Percentiles rank a stretch among this genome's conserved stretches.
phyloP scores from a whole-genome alignment of 2,888 invertebrate genomes.

The Sepiola atlantica region DNA sequence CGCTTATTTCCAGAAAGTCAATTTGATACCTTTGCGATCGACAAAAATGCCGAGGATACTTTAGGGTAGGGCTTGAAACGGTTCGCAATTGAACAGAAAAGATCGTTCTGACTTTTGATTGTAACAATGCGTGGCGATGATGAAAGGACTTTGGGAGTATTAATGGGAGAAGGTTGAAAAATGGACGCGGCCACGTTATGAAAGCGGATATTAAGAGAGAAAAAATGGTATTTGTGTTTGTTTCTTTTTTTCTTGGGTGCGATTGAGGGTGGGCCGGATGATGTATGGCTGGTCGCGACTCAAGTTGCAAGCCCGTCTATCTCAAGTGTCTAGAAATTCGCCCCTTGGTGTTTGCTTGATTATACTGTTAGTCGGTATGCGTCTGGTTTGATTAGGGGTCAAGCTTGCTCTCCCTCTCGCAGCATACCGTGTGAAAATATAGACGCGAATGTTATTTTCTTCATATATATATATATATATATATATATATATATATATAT shows the following conservation, averaged over 20 bases:
- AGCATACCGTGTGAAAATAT: constrained; percentile 12
- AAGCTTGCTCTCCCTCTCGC: neutral
- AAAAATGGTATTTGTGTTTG: neutral
- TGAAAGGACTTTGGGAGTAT: neutral
- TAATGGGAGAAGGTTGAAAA: neutral
- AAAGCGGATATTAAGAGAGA: neutral
- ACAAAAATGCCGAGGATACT: neutral
- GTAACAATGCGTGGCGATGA: neutral
- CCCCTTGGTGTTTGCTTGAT: neutral
- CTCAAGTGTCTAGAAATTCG: constrained; percentile 32
- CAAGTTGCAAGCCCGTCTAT: neutral
- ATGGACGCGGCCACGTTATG: neutral
- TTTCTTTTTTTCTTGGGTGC: neutral
- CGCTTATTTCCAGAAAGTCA: neutral
- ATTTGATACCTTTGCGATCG: neutral
- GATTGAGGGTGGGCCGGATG: neutral
- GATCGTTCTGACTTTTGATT: neutral
- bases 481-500: neutral
- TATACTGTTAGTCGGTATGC: constrained; percentile 1
- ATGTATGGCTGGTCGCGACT: neutral
- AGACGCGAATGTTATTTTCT: neutral
- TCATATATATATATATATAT: neutral
- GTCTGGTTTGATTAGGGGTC: neutral
- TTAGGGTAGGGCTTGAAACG: neutral
- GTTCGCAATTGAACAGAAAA: neutral